Conservation (phyloP, 2,113 vertebrate genomes). For the Hypomesus transpacificus region DNA sequence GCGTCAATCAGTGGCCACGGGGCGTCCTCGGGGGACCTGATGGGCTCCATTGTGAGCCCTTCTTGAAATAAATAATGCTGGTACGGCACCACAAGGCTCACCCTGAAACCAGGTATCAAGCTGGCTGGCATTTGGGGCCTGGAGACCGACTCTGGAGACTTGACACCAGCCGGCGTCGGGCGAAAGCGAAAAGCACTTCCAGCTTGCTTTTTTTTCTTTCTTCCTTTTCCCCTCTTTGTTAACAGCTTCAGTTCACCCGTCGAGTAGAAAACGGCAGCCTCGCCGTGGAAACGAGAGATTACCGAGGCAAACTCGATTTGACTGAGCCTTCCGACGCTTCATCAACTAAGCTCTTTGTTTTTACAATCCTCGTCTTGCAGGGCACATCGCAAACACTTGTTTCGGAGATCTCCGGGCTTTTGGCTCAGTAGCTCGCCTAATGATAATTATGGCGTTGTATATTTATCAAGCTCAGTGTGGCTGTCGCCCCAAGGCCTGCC, state of each 20-base stretch:
- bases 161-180: no score
- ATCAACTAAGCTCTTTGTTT: constrained; percentile 8
- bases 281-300: background rate
- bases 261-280: background rate
- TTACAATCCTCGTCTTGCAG: constrained; percentile 17
- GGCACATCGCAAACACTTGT: constrained; percentile 24
- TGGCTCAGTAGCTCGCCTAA: constrained; percentile 38
- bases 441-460: constrained; percentile 47
- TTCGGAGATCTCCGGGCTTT: constrained; percentile 36
- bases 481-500: constrained; percentile 30
- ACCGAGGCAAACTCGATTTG: constrained; percentile 7
- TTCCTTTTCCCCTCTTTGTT: background rate
- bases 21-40: constrained; percentile 37
- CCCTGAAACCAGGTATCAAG: no score
- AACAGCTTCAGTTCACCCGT: background rate
- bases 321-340: constrained; percentile 6
- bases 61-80: background rate
- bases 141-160: no score
- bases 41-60: constrained; percentile 39
- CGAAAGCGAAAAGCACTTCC: no score
- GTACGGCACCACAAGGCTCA: background rate
- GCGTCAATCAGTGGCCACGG: constrained; percentile 33
- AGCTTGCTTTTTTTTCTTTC: no score
- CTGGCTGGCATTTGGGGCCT: no score
- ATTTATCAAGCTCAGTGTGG: constrained; percentile 45